Evolutionary conservation across 2,797 vertebrate species (phyloP), one percentile per base, ranked within the genome.

Genomic region (Oreochromis mossambicus): DNA sequence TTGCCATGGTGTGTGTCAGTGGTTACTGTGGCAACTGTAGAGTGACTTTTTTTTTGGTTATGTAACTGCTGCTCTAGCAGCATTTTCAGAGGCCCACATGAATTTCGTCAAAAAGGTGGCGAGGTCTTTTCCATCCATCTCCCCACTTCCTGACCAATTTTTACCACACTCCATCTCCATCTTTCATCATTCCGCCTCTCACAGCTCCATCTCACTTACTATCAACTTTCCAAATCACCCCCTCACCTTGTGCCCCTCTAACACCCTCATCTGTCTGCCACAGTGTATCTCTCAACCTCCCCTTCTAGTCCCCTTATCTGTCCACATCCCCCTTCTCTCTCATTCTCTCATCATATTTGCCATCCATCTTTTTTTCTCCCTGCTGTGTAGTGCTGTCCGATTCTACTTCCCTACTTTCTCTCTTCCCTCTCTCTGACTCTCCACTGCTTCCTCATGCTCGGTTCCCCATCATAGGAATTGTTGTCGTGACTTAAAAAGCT

Each of bases 1-100:
- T 93, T 93, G 88, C 90, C 86, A 91, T 88, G 87, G 88, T 86
- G 88, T 92, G 83, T 87, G 86, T 91, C 87, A 52, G 80, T 85
- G 79, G 93, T 94, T 83, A 68, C 95, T 86, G 92, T 94, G 89
- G 92, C 80, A 93, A 93, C 93, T 87, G 87, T 24, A 29, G 87
- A 87, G 86, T 82, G 89, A 90, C 90, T 89, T 91, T 89, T 87
- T 87, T 88, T 85, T 52, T 50, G 78, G 86, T 87, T 88, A 89
- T 89, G 75, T 81, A 91, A 87, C 83, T 41, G 84, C 79, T 86
- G 46, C 78, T 83, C 83, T 83, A 82, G 87, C 32, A 10, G 66
- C 87, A 87, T 91, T 70, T 78, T 81, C 21, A 77, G 83, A 81
- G 84, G 85, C 85, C 82, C 81, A 75, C 66, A 81, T 85, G 77